Conservation (phyloP, 1,140 invertebrate species). For the Macrobrachium rosenbergii region DNA sequence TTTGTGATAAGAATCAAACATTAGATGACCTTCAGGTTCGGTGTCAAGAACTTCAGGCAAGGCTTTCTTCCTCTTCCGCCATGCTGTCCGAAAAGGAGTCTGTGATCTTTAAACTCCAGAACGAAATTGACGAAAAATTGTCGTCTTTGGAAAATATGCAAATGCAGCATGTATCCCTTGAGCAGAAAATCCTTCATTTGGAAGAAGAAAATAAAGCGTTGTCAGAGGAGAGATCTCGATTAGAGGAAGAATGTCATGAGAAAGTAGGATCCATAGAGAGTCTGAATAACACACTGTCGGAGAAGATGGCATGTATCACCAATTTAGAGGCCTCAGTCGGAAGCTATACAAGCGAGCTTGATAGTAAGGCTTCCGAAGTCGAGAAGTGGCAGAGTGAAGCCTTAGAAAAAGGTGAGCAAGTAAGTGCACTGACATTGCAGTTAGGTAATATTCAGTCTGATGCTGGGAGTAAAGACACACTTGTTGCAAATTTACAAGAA, state of each 20-base stretch:
- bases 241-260: conserved; percentile 35
- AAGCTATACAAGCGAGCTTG: conserved; percentile 39
- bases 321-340: conserved; percentile 16
- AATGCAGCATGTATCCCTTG: background rate
- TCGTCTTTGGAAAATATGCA: conserved; percentile 18
- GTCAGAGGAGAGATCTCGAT: background rate
- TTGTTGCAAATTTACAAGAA: conserved; percentile 21
- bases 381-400: conserved; percentile 60
- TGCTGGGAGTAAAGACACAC: background rate
- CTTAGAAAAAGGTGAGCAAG: conserved; percentile 42
- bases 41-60: conserved; percentile 15
- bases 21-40: conserved; percentile 32
- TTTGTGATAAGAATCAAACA: conserved; percentile 53
- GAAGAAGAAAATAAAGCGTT: conserved; percentile 40
- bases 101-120: conserved; percentile 4
- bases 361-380: conserved; percentile 23
- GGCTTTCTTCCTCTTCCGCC: background rate
- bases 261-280: background rate
- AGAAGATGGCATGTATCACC: conserved; percentile 4
- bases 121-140: conserved; percentile 37
- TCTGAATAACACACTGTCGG: conserved; percentile 3
- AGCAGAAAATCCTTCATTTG: conserved; percentile 27
- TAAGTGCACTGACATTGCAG: conserved; percentile 9
- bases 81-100: conserved; percentile 45
- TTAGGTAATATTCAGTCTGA: background rate